Conservation (phyloP, 2,888 invertebrate species). For the Neria commutata region DNA sequence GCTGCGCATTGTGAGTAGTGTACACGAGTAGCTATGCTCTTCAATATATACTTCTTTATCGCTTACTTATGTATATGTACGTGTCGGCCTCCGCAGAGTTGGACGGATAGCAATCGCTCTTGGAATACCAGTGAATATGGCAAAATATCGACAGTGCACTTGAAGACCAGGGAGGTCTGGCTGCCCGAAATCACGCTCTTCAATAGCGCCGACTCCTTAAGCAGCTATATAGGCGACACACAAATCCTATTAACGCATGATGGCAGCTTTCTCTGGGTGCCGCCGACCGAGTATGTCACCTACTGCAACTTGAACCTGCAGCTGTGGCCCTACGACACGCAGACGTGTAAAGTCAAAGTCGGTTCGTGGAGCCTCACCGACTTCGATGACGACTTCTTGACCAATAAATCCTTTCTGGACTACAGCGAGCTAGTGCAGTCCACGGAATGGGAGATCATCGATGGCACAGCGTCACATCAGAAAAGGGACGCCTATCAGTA, state of each 20-base stretch:
- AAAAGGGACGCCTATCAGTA: slow-evolving; percentile 53
- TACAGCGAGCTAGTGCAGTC: slow-evolving; percentile 49
- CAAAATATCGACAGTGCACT: slow-evolving; percentile 67
- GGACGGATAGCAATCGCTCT: slow-evolving; percentile 75
- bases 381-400: slow-evolving; percentile 59
- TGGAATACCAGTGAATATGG: slow-evolving; percentile 76
- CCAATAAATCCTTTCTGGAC: slow-evolving; percentile 61
- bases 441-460: slow-evolving; percentile 60
- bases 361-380: slow-evolving; percentile 76
- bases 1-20: slow-evolving; percentile 69
- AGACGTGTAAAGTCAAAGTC: slow-evolving; percentile 70
- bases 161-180: slow-evolving; percentile 78
- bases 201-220: slow-evolving; percentile 70
- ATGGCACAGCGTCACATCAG: slow-evolving; percentile 32
- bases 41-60: no score
- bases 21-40: no score
- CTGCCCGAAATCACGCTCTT: slow-evolving; percentile 73
- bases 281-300: slow-evolving; percentile 71
- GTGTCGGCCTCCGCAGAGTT: slow-evolving; percentile 65
- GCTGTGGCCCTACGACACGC: slow-evolving; percentile 78
- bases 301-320: slow-evolving; percentile 71
- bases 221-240: slow-evolving; percentile 62
- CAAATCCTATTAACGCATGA: slow-evolving; percentile 33
- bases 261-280: slow-evolving; percentile 68
- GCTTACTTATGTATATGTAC: background rate